A percentile compares a stretch with the other conserved stretches of the same genome.
Evolutionary conservation across 2,888 invertebrate genomes (phyloP).

Genomic region (Diarsia mendica): DNA sequence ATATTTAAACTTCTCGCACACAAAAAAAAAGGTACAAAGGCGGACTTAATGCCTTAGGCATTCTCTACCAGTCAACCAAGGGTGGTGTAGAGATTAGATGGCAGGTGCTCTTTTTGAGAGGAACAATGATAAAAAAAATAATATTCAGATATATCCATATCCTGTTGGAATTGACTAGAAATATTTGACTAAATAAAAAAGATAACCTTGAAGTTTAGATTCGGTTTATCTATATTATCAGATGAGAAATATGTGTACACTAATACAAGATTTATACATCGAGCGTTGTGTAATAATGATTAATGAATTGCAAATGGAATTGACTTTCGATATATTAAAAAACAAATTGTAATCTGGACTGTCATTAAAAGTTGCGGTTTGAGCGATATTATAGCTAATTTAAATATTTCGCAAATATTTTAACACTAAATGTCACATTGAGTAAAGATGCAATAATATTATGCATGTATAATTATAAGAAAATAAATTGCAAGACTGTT

Average conservation of each 20-base stretch:
- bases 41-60: too few relatives aligned
- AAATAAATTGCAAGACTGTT: conserved; percentile 9
- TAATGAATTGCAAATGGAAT: conserved; percentile 31
- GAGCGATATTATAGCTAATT: conserved; percentile 32
- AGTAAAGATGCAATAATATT: conserved; percentile 10
- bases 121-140: too few relatives aligned
- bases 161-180: too few relatives aligned
- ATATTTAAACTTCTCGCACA: too few relatives aligned
- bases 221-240: background rate
- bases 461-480: conserved; percentile 26
- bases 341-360: conserved; percentile 16
- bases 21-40: too few relatives aligned
- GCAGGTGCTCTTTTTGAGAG: too few relatives aligned
- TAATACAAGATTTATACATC: conserved; percentile 6
- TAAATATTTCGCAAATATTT: conserved; percentile 40
- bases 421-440: conserved; percentile 22
- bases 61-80: too few relatives aligned
- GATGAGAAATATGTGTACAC: background rate
- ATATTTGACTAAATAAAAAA: background rate
- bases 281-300: conserved; percentile 31
- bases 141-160: too few relatives aligned
- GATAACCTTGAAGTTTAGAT: background rate
- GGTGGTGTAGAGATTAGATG: too few relatives aligned
- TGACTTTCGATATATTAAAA: conserved; percentile 28
- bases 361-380: conserved; percentile 43